These are phyloP conservation scores for Microcaecilia unicolor DNA, from an alignment of 2,797 vertebrate genomes.

Conservation along the genomic window DNA sequence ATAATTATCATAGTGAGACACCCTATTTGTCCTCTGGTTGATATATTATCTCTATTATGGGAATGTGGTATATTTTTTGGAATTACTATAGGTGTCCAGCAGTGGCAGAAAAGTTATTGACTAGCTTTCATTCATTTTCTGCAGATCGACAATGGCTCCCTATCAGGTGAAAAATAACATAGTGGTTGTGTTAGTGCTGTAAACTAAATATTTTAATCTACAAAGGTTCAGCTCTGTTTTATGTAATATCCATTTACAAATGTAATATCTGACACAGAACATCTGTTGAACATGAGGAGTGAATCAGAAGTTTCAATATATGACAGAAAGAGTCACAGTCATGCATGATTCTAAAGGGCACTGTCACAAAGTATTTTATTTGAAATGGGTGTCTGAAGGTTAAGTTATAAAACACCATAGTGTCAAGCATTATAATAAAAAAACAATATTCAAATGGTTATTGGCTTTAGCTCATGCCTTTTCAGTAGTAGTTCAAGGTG, in stretches of 20 bases:
- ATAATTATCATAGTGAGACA: slow-evolving; percentile 96
- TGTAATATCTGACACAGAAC: slow-evolving; percentile 3
- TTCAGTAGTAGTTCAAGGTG: no score
- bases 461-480: no score
- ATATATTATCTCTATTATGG: slow-evolving; percentile 12
- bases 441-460: no score
- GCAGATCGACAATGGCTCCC: slow-evolving; percentile 31
- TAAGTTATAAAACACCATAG: no score
- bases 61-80: not conserved
- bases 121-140: slow-evolving; percentile 30
- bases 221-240: slow-evolving; percentile 21
- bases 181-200: slow-evolving; percentile 31
- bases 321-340: slow-evolving; percentile 10
- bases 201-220: slow-evolving; percentile 26
- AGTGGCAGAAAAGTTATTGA: not conserved
- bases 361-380: no score
- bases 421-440: no score
- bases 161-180: slow-evolving; percentile 24
- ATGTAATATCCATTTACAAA: slow-evolving; percentile 11
- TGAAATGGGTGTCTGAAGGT: no score
- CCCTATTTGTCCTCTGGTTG: slow-evolving; percentile 93
- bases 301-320: slow-evolving; percentile 2
- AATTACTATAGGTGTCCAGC: not conserved
- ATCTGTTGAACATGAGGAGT: slow-evolving; percentile 2
- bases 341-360: slow-evolving; percentile 10